Evolutionary conservation across 1,140 invertebrate species (phyloP), one percentile per base, ranked within the genome.

Genomic region (Theocolax elegans): DNA sequence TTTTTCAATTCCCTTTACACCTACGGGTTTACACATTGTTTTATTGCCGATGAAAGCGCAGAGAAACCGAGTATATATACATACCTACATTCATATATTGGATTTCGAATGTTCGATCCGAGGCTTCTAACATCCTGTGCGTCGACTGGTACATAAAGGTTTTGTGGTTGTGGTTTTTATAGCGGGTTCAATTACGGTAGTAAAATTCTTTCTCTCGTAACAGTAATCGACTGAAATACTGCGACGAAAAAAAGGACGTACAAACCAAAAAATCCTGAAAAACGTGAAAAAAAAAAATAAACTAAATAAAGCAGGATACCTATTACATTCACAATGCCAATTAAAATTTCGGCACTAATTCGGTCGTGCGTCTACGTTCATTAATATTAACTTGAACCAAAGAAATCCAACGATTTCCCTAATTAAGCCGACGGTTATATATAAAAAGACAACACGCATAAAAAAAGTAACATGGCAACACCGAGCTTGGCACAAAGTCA

Each of bases 51-150:
- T 59, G 59, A 46, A 58, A 59, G 17, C 40, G 10, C 13, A 31
- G 15, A n/a, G n/a, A 4, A 25, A 58, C n/a, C n/a, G n/a, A n/a
- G n/a, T 60, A 46, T 42, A 42, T 19, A 27, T 46, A 44, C 9
- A 49, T 49, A 63, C 44, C 25, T 46, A 60, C 38, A 29, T 53
- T 49, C 38, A 31, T 42, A 58, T 67, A 67, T 67, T 59, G 44
- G n/a, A 49, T 67, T 42, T 60, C 54, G 46, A 51, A 53, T 49
- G 46, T 68, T 42, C 66, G 66, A 60, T 60, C 23, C 51, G 13
- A n/a, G 31, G 31, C 59, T 25, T 21, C 40, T 42, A 42, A 25
- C 17, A 27, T 49, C 38, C 38, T 56, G 21, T 31, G 25, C 10
- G 31, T 15, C 15, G n/a, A 8, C 13, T 13, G 9, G 56, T 31